Evolutionary conservation across 2,888 invertebrate genomes (phyloP).

Genomic region (Napeogenes inachia): DNA sequence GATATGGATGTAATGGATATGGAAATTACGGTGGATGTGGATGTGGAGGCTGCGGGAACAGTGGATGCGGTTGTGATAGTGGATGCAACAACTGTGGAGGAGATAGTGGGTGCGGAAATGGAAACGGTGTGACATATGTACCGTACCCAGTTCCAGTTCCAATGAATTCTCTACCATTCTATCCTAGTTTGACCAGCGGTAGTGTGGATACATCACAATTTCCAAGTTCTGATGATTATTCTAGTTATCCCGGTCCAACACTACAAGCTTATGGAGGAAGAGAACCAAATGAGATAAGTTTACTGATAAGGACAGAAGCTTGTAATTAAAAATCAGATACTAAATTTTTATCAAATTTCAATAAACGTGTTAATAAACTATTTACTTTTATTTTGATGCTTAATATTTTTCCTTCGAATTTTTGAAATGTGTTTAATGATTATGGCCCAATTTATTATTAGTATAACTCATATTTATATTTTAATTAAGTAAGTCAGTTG

Average conservation of each 20-base stretch:
- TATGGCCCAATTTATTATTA: no score
- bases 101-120: constrained; percentile 9
- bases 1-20: constrained; percentile 19
- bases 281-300: constrained; percentile 27
- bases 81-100: constrained; percentile 7
- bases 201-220: not conserved
- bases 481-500: not conserved
- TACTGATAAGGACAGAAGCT: constrained; percentile 29
- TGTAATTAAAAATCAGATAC: not conserved
- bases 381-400: no score
- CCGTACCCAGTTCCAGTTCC: constrained; percentile 34
- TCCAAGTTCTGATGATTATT: constrained; percentile 14
- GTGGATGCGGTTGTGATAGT: constrained; percentile 14
- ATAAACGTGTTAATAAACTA: no score
- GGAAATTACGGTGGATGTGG: constrained; percentile 24
- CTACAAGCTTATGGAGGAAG: constrained; percentile 12
- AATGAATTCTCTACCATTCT: constrained; percentile 13
- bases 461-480: not conserved
- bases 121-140: constrained; percentile 25
- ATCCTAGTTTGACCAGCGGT: constrained; percentile 2
- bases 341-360: no score
- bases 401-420: no score
- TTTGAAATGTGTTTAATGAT: no score
- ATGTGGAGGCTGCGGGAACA: constrained; percentile 22
- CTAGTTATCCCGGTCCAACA: constrained; percentile 9